Conservation (phyloP, 2,113 vertebrate genomes). For the Pelvicachromis taeniatus region DNA sequence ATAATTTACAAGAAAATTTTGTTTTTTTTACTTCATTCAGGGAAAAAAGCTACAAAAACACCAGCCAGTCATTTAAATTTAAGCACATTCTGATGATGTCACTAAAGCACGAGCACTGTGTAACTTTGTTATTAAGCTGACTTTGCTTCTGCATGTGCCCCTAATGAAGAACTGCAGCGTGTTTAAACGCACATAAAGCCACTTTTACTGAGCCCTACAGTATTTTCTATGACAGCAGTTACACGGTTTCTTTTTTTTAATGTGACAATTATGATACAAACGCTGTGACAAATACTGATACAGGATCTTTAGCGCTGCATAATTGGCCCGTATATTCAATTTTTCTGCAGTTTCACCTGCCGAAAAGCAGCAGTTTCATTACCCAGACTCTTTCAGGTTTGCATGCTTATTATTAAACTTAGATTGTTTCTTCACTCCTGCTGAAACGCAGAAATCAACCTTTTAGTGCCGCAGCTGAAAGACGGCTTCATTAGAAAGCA, state of each 20-base stretch:
- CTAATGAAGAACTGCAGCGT: not conserved
- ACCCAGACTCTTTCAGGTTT: not conserved
- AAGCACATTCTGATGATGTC: not conserved
- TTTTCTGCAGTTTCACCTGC: rapidly evolving
- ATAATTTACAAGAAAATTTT: not conserved
- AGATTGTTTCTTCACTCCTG: not conserved
- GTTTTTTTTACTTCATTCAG: not conserved
- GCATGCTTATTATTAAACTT: rapidly evolving
- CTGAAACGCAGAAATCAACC: not conserved
- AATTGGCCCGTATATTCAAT: not conserved
- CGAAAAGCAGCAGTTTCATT: not conserved
- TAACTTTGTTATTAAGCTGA: not conserved
- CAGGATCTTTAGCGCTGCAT: not conserved
- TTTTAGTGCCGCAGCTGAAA: not conserved
- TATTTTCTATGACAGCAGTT: not conserved
- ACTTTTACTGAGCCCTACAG: too few species aligned
- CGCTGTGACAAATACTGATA: not conserved
- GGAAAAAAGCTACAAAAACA: not conserved
- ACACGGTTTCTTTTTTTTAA: not conserved
- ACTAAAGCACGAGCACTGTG: rapidly evolving
- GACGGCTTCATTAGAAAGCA: not conserved
- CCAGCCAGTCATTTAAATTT: not conserved
- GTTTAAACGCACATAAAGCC: not conserved
- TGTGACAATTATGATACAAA: not conserved
- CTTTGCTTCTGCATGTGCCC: not conserved